Base-by-base conservation (phyloP, 2,113 vertebrate species). In the Pampusana beccarii region DNA sequence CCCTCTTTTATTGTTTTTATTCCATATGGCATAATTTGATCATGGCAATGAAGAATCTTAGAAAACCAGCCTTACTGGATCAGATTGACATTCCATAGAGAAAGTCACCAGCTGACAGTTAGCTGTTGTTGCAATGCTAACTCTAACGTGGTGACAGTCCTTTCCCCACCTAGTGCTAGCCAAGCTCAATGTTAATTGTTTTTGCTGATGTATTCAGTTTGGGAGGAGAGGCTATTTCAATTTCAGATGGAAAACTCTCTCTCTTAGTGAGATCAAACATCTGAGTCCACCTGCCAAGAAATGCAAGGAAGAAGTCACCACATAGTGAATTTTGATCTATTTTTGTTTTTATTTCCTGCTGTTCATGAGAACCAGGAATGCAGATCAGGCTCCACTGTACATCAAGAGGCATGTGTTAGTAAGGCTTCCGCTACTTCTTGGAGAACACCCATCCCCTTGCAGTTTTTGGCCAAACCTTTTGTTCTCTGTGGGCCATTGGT, bases 321-420 rank as follows among this genome's bases (percentile, higher is more conserved):
- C 61, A 46, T 34, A 91, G 50, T 75, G 88, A 93, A 91, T 96
- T 88, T 74, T 95, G 73, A 91, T 95, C 89, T 95, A 88, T 96
- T 94, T 95, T 88, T 96, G 54, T 21, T 85, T 94, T 95, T 80
- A 86, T 90, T 96, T 95, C 92, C 83, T 96, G 90, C 92, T 92
- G 69, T 75, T 95, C 86, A 65, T 95, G 83, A 94, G 86, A 94
- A 95, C 65, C 61, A 89, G 65, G 88, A 96, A 93, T 61, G 73
- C 57, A 83, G 82, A 86, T 71, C 78, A 80, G 34, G 42, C 92
- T 86, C 53, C 66, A 82, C 48, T 31, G 11, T 95, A 86, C 86
- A 67, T 38, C 0, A 17, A 78, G 70, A 96, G 29, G 36, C 89
- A 79, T 89, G 84, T 71, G 62, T 81, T 93, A 81, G 80, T 83